Evolutionary conservation across 2,113 vertebrate species (phyloP).

Genomic region (Astatoreochromis straeleni): DNA sequence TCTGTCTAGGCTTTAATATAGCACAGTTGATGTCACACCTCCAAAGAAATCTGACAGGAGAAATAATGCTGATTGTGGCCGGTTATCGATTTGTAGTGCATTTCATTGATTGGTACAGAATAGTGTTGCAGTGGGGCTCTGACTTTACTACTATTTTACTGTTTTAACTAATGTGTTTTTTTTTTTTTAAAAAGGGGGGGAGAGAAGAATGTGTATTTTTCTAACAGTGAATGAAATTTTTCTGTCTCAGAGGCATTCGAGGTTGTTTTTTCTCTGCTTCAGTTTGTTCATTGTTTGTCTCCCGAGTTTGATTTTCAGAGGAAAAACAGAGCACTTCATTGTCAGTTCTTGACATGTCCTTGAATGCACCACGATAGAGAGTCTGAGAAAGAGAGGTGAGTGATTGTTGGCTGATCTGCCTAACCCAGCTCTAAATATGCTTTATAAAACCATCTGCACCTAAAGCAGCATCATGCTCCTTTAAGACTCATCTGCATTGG

Average conservation of each 20-base stretch:
- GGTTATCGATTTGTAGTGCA: not conserved
- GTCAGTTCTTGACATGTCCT: not conserved
- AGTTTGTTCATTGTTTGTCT: not conserved
- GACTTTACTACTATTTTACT: not conserved
- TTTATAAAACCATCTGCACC: not conserved
- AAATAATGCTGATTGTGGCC: not conserved
- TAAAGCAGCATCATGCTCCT: not conserved
- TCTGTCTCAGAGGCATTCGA: not conserved
- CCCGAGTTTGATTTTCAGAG: not conserved
- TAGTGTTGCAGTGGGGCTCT: not conserved
- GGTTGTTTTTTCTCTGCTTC: not conserved
- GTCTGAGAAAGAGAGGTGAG: not conserved
- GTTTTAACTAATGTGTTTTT: not conserved
- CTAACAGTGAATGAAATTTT: not conserved
- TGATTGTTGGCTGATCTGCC: not conserved
- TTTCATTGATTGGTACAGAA: not conserved
- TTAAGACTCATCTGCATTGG: not conserved
- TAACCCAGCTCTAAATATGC: not conserved
- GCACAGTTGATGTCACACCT: not conserved
- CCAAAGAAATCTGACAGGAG: not conserved
- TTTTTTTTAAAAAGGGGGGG: too few species aligned
- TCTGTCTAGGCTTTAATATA: not conserved
- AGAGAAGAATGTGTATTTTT: not conserved
- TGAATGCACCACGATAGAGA: not conserved
- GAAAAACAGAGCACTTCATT: not conserved